phyloP scores from a whole-genome alignment of 2,888 invertebrate genomes.

The Serrognathus titanus region DNA sequence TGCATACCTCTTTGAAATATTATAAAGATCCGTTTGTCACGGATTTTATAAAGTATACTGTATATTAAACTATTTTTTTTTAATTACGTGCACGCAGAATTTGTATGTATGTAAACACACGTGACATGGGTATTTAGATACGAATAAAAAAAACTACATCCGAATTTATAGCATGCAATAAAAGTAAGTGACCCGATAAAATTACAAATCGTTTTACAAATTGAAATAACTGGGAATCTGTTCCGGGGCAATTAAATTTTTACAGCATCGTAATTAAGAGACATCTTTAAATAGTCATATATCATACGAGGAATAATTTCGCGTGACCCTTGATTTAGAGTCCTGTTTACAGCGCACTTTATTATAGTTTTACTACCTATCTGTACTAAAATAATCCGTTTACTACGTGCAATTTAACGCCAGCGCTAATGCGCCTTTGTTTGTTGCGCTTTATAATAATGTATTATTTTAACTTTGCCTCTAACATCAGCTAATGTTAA shows the following conservation, averaged over 20 bases:
- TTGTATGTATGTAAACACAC: too few relatives aligned
- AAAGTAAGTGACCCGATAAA: slow-evolving; percentile 1
- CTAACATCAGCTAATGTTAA: too few relatives aligned
- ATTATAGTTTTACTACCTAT: slow-evolving; percentile 42
- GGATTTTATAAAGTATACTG: too few relatives aligned
- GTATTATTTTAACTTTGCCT: neutral
- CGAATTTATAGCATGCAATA: neutral
- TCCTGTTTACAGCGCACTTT: slow-evolving; percentile 39
- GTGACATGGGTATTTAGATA: neutral
- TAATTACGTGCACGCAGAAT: too few relatives aligned
- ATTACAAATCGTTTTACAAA: neutral
- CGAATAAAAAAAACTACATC: neutral
- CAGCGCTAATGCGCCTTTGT: slow-evolving; percentile 32
- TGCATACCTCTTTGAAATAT: too few relatives aligned
- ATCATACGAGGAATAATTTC: slow-evolving; percentile 30
- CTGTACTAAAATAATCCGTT: slow-evolving; percentile 42
- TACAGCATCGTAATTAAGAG: slow-evolving; percentile 16
- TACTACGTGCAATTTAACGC: slow-evolving; percentile 40
- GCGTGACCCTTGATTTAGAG: slow-evolving; percentile 36
- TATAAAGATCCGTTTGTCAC: too few relatives aligned
- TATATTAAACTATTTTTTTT: too few relatives aligned
- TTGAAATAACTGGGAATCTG: neutral
- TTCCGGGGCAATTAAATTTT: slow-evolving; percentile 1
- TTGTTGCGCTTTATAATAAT: slow-evolving; percentile 11
- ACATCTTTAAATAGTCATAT: slow-evolving; percentile 22